Percentiles rank a stretch among this genome's conserved stretches.
Conservation (phyloP, 1,140 invertebrate species). For the Tribolium madens region DNA sequence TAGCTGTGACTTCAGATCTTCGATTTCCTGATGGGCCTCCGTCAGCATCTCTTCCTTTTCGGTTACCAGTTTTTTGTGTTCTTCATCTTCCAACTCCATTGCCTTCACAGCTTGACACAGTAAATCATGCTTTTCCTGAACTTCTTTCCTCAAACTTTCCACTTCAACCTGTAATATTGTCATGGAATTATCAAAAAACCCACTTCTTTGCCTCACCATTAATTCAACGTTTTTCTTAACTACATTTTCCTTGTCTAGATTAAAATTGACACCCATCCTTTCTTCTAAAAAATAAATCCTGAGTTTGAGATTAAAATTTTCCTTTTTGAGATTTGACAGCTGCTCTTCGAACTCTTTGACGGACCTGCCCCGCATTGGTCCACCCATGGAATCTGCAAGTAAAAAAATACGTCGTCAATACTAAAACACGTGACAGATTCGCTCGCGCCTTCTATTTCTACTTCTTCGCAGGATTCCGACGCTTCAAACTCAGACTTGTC, state of each 20-base stretch:
- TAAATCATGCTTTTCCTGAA: conserved; percentile 85
- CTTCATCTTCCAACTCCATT: conserved; percentile 72
- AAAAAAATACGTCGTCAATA: conserved; percentile 35
- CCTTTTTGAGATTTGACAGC: conserved; percentile 83
- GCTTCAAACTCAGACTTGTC: conserved; percentile 41
- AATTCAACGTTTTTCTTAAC: conserved; percentile 83
- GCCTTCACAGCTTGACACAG: conserved; percentile 85
- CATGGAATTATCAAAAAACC: neutral
- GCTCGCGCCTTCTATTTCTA: neutral
- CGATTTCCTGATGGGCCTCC: conserved; percentile 61
- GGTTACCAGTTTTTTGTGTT: conserved; percentile 59
- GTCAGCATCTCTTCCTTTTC: conserved; percentile 61
- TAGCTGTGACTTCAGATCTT: conserved; percentile 60
- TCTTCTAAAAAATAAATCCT: conserved; percentile 93
- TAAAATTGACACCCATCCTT: conserved; percentile 75
- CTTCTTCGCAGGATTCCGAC: conserved; percentile 19
- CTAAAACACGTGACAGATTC: neutral
- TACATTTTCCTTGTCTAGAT: conserved; percentile 72
- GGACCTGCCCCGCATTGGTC: conserved; percentile 61
- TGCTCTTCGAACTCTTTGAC: conserved; percentile 94
- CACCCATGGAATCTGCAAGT: conserved; percentile 59
- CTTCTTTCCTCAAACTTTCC: conserved; percentile 81
- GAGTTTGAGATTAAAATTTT: conserved; percentile 93
- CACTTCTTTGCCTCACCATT: conserved; percentile 70
- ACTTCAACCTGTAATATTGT: conserved; percentile 79